These are phyloP conservation scores for Scomber colias DNA, from an alignment of 2,113 vertebrate genomes.

Conservation along the genomic window DNA sequence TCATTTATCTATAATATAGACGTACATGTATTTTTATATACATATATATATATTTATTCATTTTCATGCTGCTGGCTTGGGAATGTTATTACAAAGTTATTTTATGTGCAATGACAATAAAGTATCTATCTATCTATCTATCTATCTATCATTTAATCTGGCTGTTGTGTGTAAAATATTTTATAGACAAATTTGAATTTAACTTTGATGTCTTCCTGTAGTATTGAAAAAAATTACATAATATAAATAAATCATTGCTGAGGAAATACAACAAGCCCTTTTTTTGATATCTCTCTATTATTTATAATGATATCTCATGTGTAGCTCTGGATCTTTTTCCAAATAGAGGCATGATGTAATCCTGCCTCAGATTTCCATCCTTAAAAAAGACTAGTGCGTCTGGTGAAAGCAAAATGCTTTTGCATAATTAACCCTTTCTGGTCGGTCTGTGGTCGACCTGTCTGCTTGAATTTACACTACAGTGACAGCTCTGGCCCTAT, in stretches of 20 bases:
- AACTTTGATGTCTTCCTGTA: neutral
- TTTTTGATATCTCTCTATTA: neutral
- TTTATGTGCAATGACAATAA: no score
- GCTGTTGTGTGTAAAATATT: neutral
- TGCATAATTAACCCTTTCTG: slow-evolving; percentile 82
- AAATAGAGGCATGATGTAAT: slow-evolving; percentile 27
- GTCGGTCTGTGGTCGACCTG: slow-evolving; percentile 54
- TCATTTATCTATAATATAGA: no score
- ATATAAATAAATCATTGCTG: neutral
- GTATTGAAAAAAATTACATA: neutral
- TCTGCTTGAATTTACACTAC: slow-evolving; percentile 74
- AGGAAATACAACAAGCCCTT: neutral
- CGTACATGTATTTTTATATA: no score
- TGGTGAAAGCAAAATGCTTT: slow-evolving; percentile 48
- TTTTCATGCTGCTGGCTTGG: no score
- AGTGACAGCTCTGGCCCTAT: slow-evolving; percentile 75
- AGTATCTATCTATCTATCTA: no score
- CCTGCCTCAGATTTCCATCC: slow-evolving; percentile 15
- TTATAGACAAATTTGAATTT: neutral
- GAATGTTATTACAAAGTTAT: no score
- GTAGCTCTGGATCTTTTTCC: neutral
- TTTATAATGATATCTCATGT: neutral
- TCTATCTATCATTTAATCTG: no score
- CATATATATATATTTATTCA: no score
- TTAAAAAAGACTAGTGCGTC: slow-evolving; percentile 31